Evolutionary conservation across 2,888 invertebrate genomes (phyloP).

Genomic region (Melipona beecheii): DNA sequence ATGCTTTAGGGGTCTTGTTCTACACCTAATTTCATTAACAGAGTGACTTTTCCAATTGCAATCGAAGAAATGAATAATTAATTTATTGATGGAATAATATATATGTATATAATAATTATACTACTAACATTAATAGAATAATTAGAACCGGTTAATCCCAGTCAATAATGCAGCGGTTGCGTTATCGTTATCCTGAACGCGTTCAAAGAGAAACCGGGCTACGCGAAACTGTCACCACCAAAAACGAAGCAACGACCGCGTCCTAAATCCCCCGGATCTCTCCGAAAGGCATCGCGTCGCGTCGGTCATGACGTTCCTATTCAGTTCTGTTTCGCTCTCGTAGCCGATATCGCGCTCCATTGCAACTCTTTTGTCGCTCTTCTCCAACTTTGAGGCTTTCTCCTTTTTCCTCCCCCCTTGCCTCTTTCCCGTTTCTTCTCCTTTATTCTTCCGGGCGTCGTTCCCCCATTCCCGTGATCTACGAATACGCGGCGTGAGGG

Average conservation of each 20-base stretch:
- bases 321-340: conserved; percentile 55
- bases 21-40: no score
- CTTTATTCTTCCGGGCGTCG: conserved; percentile 17
- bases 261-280: background rate
- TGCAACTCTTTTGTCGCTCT: conserved; percentile 18
- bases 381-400: background rate
- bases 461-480: background rate
- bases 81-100: no score
- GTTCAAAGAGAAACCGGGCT: no score
- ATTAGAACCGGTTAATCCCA: no score
- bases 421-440: conserved; percentile 22
- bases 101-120: no score
- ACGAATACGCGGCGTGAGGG: background rate
- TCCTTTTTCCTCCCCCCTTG: background rate
- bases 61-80: no score
- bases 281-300: conserved; percentile 75
- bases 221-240: background rate
- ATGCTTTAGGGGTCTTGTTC: no score
- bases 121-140: no score
- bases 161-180: no score
- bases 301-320: conserved; percentile 78
- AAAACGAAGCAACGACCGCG: background rate
- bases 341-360: conserved; percentile 10
- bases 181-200: no score
- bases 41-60: no score